phyloP scores from a whole-genome alignment of 2,797 vertebrate genomes.

The Babyrousa celebensis region DNA sequence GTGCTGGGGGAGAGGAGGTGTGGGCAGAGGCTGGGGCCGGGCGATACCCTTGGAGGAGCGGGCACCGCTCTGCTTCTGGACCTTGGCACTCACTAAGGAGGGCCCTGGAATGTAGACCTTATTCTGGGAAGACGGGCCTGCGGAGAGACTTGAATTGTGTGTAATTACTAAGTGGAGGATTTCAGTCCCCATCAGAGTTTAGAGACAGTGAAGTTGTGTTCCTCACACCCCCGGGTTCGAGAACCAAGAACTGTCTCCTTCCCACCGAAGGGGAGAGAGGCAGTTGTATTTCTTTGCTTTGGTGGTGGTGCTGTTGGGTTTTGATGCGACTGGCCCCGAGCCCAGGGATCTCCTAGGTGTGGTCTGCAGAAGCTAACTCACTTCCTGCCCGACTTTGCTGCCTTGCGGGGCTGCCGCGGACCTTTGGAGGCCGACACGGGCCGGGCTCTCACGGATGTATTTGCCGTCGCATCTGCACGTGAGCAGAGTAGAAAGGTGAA shows the following conservation, averaged over 20 bases:
- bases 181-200: neutral
- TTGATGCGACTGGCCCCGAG: neutral
- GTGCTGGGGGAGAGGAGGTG: neutral
- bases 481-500: neutral
- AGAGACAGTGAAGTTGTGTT: neutral
- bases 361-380: neutral
- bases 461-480: neutral
- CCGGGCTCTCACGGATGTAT: neutral
- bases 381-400: neutral
- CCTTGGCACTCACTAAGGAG: neutral
- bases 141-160: neutral
- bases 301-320: neutral
- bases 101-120: neutral
- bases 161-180: slow-evolving; percentile 20
- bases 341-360: slow-evolving; percentile 1
- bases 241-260: neutral
- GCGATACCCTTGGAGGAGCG: neutral
- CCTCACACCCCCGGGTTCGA: neutral
- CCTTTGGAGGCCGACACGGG: neutral
- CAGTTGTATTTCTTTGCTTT: neutral
- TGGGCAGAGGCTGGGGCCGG: neutral
- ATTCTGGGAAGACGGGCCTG: neutral
- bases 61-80: neutral
- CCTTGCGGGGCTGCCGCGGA: too few relatives aligned
- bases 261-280: slow-evolving; percentile 23